phyloP scores from a whole-genome alignment of 2,888 invertebrate species.

The Suillia variegata region DNA sequence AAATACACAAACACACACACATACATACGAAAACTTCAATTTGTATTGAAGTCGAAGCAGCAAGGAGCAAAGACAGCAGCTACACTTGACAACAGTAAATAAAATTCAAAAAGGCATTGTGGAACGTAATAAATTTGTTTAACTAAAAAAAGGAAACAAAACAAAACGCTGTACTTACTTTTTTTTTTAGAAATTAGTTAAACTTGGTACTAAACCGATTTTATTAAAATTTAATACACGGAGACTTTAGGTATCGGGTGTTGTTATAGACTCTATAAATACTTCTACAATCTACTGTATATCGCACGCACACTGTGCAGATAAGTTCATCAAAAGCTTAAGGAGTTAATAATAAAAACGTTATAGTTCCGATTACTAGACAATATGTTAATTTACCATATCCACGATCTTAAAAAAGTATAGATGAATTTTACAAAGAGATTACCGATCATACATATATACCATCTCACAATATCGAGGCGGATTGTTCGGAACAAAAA shows the following conservation, averaged over 20 bases:
- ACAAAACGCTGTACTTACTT: background rate
- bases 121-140: background rate
- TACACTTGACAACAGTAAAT: background rate
- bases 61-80: background rate
- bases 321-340: too few species aligned
- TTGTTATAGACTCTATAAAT: too few species aligned
- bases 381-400: too few species aligned
- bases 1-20: conserved; percentile 8
- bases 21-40: background rate
- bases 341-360: too few species aligned
- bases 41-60: background rate
- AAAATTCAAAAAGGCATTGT: background rate
- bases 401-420: too few species aligned
- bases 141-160: background rate
- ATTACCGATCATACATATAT: background rate
- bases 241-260: too few species aligned
- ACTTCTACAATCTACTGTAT: too few species aligned
- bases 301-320: too few species aligned
- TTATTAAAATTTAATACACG: background rate
- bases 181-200: background rate
- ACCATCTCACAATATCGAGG: too few species aligned
- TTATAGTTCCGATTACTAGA: too few species aligned
- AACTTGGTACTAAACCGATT: background rate
- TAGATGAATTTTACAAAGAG: too few species aligned
- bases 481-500: too few species aligned